Conservation (phyloP, 2,888 invertebrate genomes). For the Catocala nupta region DNA sequence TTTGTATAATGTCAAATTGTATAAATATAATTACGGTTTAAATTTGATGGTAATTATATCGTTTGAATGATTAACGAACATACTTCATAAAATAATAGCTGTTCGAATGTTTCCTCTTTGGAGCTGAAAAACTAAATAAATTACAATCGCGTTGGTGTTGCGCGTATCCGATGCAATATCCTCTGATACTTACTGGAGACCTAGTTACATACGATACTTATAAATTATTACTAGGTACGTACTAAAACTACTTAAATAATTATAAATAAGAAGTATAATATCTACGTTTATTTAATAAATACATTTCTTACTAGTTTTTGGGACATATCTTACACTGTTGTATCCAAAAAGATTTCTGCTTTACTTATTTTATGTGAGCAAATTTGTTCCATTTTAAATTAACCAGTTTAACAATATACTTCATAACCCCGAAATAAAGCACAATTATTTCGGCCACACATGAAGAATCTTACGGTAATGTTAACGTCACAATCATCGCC, state of each 20-base stretch:
- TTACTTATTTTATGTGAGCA: too few relatives aligned
- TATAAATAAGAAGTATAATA: too few relatives aligned
- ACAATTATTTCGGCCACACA: constrained; percentile 33
- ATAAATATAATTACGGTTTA: too few relatives aligned
- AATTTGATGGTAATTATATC: not conserved
- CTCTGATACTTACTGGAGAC: constrained; percentile 47
- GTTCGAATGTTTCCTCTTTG: constrained; percentile 43
- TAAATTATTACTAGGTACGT: constrained; percentile 9
- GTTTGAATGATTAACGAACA: constrained; percentile 1
- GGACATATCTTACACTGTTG: too few relatives aligned
- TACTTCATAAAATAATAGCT: constrained; percentile 38
- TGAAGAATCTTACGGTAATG: constrained; percentile 44
- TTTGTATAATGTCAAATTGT: too few relatives aligned
- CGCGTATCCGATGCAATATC: constrained; percentile 62
- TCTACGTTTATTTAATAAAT: too few relatives aligned
- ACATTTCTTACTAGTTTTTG: too few relatives aligned
- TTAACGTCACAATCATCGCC: constrained; percentile 42
- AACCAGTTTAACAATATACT: not conserved
- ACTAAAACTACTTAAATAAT: not conserved
- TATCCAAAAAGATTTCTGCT: too few relatives aligned
- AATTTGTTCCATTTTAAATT: too few relatives aligned
- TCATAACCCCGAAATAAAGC: not conserved
- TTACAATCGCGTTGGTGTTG: constrained; percentile 50
- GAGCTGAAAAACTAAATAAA: constrained; percentile 47
- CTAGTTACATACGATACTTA: constrained; percentile 48